These are phyloP conservation scores for Apostichopus californicus DNA, from an alignment of 35 echinoderm and acorn worm genomes.

Conservation along the genomic window DNA sequence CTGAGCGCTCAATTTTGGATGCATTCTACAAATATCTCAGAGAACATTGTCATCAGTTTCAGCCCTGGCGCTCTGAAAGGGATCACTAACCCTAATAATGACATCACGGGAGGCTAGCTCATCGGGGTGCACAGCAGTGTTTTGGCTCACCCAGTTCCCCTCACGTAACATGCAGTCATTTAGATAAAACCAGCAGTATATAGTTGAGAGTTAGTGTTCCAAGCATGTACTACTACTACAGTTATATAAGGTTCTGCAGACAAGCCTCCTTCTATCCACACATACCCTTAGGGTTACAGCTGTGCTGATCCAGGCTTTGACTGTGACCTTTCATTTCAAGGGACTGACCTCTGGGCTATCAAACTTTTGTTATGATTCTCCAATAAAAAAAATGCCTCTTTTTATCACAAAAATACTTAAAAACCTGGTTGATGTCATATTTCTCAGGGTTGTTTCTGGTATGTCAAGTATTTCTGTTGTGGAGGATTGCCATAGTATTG, in stretches of 20 bases:
- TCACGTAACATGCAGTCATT: background rate
- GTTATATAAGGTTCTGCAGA: background rate
- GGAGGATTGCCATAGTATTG: background rate
- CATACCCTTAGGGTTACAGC: background rate
- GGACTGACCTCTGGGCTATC: slow-evolving; percentile 19
- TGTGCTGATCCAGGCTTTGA: background rate
- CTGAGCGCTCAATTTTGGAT: no score
- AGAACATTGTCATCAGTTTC: background rate
- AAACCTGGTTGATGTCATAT: slow-evolving; percentile 29
- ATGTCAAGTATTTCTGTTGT: slow-evolving; percentile 25
- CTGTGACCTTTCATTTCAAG: slow-evolving; percentile 16
- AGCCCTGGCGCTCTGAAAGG: background rate
- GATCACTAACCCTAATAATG: background rate
- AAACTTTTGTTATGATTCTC: slow-evolving; percentile 22
- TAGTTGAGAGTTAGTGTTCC: background rate
- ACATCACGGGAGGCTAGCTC: background rate
- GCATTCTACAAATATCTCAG: background rate
- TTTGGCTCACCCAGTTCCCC: background rate
- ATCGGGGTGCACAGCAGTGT: background rate
- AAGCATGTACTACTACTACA: background rate
- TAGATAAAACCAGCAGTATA: background rate
- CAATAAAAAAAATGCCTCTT: slow-evolving; percentile 16
- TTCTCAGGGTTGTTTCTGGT: slow-evolving; percentile 16
- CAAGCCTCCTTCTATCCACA: background rate
- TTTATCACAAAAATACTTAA: no score